These are phyloP conservation scores for Alentia gelatinosa DNA, from an alignment of 2,888 invertebrate species.

Conservation along the genomic window DNA sequence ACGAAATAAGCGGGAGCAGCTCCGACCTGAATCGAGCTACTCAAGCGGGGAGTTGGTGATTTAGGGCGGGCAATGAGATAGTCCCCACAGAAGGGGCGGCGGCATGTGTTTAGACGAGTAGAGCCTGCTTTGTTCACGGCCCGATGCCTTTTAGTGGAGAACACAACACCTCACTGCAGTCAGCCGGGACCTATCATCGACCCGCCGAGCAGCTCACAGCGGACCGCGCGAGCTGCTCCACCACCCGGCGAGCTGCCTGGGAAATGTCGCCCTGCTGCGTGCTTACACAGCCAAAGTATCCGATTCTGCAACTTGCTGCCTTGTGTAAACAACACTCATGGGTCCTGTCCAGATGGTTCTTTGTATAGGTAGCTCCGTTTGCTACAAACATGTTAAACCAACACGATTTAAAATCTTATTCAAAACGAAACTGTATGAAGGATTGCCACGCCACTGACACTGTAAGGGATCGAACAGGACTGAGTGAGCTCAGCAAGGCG, in stretches of 20 bases:
- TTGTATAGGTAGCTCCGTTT: too few relatives aligned
- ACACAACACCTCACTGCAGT: neutral
- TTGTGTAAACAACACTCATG: neutral
- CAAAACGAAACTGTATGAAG: too few relatives aligned
- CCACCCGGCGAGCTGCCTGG: neutral
- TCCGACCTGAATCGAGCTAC: neutral
- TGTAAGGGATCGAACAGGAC: too few relatives aligned
- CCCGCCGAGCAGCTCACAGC: neutral
- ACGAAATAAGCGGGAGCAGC: neutral
- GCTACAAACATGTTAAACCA: too few relatives aligned
- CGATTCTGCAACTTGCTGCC: neutral
- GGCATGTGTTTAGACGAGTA: neutral
- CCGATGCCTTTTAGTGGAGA: neutral
- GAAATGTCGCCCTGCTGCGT: neutral
- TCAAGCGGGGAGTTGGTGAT: neutral
- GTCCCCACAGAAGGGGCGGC: neutral
- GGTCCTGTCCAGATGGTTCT: neutral
- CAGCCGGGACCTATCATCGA: neutral
- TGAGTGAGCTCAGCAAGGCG: too few relatives aligned
- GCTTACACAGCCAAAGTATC: neutral
- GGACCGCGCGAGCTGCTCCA: neutral
- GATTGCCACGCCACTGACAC: too few relatives aligned
- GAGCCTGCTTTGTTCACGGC: neutral
- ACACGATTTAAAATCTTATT: too few relatives aligned
- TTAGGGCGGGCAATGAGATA: neutral